Percentiles rank a stretch among this genome's conserved stretches.
Conservation (phyloP, 1,140 invertebrate genomes). For the Drosophila nasuta region DNA sequence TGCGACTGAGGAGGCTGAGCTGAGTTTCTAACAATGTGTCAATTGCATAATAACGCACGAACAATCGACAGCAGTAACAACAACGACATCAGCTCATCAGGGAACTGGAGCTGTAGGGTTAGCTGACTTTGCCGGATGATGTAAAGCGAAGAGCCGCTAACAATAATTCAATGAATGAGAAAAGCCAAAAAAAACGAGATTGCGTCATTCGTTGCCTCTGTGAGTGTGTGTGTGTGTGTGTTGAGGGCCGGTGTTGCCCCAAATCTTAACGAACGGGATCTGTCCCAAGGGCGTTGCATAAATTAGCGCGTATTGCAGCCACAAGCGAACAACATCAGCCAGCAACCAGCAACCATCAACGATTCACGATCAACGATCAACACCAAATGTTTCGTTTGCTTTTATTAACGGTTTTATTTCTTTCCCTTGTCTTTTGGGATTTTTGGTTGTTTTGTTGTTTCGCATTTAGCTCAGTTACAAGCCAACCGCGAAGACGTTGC, state of each 20-base stretch:
- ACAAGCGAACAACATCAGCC: neutral
- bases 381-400: conserved; percentile 15
- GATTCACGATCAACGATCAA: conserved; percentile 6
- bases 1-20: conserved; percentile 10
- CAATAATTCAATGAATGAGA: conserved; percentile 47
- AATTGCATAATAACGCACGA: conserved; percentile 72
- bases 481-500: conserved; percentile 67
- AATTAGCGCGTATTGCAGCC: conserved; percentile 63
- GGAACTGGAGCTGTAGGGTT: conserved; percentile 19
- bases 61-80: conserved; percentile 19
- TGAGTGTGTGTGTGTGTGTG: neutral
- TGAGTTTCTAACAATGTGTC: conserved; percentile 69
- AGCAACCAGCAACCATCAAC: neutral
- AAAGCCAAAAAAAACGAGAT: conserved; percentile 36
- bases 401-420: conserved; percentile 14
- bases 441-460: conserved; percentile 19
- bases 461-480: conserved; percentile 64
- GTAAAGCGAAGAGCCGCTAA: conserved; percentile 30
- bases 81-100: conserved; percentile 31
- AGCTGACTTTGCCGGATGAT: conserved; percentile 14
- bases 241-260: conserved; percentile 28
- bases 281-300: conserved; percentile 78
- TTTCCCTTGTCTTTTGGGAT: conserved; percentile 15
- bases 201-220: conserved; percentile 22
- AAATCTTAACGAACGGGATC: conserved; percentile 50